Base-by-base conservation (phyloP, 1,140 invertebrate species). In the Dendroctonus ponderosae region DNA sequence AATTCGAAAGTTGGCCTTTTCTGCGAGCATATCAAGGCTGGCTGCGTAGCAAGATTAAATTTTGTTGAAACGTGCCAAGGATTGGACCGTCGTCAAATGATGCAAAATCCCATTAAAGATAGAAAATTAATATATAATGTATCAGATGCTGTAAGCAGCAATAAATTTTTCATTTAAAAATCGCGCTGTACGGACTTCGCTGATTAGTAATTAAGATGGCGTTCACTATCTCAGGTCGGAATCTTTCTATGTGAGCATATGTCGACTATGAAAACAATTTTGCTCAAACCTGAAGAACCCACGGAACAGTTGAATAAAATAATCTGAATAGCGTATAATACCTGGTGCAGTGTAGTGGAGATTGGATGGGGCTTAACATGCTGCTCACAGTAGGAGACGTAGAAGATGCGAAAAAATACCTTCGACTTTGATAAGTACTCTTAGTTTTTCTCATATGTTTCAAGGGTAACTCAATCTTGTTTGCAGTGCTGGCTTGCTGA, bases 141-240 rank as follows among this genome's bases (percentile, higher is more conserved):
- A 56, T n/a, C 40, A 44, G 41, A 44, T 44, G 56, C 9, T 58
- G 46, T 58, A 58, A 58, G 41, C 12, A 44, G 56, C 26, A 58
- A 58, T 58, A 58, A 58, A 44, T 58, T 58, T 58, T 58, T 58
- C 41, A 11, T 14, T 43, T 7, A 58, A 58, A 58, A 58, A 9
- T 14, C 53, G 7, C 38, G 41, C 37, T 56, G 8, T 62, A 52
- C 60, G 49, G 11, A 62, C 15, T 26, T 62, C 60, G 44, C 60
- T 52, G 60, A 62, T 62, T 48, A 52, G n/a, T 62, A 62, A 62
- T 62, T 62, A 62, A 62, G 60, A 52, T 62, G 60, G 60, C 60
- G 48, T 49, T 62, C 49, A 26, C 52, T 62, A 62, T 62, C 60
- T 42, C 11, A 62, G 41, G 39, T 52, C 48, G 60, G 44, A 52